phyloP scores from a whole-genome alignment of 2,113 vertebrate genomes.

The Brachypodius melanocephalos region DNA sequence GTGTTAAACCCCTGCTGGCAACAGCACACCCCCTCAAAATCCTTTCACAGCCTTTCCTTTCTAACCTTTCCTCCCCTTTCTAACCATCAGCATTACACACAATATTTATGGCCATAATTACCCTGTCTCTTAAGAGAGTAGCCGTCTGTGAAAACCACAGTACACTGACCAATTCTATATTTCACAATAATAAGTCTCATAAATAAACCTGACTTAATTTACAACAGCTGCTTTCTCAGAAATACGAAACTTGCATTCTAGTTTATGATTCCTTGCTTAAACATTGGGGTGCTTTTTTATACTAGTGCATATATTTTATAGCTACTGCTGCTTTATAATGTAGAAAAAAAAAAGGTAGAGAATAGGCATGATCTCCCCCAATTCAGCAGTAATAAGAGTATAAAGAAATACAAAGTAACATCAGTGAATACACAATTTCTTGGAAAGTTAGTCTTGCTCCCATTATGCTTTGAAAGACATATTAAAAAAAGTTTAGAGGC shows the following conservation, averaged over 20 bases:
- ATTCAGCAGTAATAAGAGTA: not conserved
- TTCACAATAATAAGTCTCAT: slow-evolving; percentile 42
- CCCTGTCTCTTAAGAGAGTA: slow-evolving; percentile 2
- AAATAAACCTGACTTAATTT: slow-evolving; percentile 45
- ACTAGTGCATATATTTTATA: not conserved
- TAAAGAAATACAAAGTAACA: not conserved
- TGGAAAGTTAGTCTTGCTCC: not conserved
- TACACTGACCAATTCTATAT: not conserved
- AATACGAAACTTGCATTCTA: not conserved
- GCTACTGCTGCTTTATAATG: not conserved
- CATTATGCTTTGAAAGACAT: not conserved
- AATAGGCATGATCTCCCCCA: not conserved
- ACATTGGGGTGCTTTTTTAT: not conserved
- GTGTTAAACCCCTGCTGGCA: not conserved
- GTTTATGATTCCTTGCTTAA: not conserved
- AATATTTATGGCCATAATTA: slow-evolving; percentile 48
- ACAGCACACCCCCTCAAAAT: not conserved
- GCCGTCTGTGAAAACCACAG: not conserved
- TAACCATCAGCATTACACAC: not conserved
- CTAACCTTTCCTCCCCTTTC: not conserved
- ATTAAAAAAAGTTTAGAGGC: not conserved
- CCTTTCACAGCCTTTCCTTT: not conserved
- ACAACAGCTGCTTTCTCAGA: not conserved
- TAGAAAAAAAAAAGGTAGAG: not conserved
- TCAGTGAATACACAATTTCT: not conserved